These are phyloP conservation scores for Pandemis heparana DNA, from an alignment of 2,888 invertebrate genomes.

Conservation along the genomic window DNA sequence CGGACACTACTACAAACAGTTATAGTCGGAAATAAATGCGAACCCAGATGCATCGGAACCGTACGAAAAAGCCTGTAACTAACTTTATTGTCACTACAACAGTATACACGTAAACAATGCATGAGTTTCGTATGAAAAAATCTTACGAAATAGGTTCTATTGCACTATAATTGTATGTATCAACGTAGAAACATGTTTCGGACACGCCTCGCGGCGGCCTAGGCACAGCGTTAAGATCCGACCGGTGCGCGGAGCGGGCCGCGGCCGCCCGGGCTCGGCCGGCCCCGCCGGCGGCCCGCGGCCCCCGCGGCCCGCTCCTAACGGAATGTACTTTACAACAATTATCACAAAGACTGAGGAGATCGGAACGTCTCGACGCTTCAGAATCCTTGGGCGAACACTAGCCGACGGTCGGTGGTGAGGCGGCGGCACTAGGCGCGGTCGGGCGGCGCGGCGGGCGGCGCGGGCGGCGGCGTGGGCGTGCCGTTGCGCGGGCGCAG, in stretches of 20 bases:
- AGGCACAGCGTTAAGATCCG: constrained; percentile 48
- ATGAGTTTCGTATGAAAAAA: constrained; percentile 52
- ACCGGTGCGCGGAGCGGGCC: constrained; percentile 46
- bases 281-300: background rate
- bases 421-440: constrained; percentile 58
- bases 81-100: constrained; percentile 78
- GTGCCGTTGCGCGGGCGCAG: constrained; percentile 74
- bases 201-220: constrained; percentile 40
- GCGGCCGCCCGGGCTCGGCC: constrained; percentile 26
- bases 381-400: constrained; percentile 47
- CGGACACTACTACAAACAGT: constrained; percentile 30
- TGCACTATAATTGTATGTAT: constrained; percentile 53
- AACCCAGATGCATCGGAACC: constrained; percentile 42
- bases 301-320: constrained; percentile 47
- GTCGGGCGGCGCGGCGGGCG: constrained; percentile 61
- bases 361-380: constrained; percentile 59
- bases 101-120: constrained; percentile 64
- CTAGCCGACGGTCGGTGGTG: constrained; percentile 50
- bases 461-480: constrained; percentile 61
- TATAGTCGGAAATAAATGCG: constrained; percentile 32
- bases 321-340: constrained; percentile 81
- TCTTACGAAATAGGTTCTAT: constrained; percentile 53
- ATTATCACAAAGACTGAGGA: constrained; percentile 80
- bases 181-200: constrained; percentile 43
- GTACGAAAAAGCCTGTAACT: constrained; percentile 60